Percentiles rank a stretch among this genome's conserved stretches.
Conservation (phyloP, 2,797 vertebrate species). For the Miichthys miiuy region DNA sequence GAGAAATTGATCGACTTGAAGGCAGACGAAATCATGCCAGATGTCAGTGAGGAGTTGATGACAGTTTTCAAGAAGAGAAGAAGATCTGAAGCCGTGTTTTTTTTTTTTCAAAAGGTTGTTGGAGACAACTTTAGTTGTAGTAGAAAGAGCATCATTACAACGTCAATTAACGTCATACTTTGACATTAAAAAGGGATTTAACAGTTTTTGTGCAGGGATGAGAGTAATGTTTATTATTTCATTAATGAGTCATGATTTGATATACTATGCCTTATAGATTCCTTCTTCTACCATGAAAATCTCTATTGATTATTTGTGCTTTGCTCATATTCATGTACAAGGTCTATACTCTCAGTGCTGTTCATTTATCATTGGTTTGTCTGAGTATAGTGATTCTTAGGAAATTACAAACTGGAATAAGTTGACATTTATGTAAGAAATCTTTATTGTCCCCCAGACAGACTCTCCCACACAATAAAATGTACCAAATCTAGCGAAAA, state of each 20-base stretch:
- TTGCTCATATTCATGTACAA: background rate
- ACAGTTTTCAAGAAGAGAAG: background rate
- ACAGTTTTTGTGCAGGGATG: background rate
- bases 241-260: background rate
- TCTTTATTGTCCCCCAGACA: background rate
- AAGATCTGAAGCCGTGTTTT: background rate
- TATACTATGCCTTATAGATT: background rate
- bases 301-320: background rate
- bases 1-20: slow-evolving; percentile 22
- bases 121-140: background rate
- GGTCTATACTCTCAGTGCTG: background rate
- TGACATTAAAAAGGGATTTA: background rate
- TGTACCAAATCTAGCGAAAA: background rate
- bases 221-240: background rate
- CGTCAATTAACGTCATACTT: background rate
- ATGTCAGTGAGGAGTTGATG: slow-evolving; percentile 24
- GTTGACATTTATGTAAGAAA: slow-evolving; percentile 9
- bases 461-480: slow-evolving; percentile 4
- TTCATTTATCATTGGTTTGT: background rate
- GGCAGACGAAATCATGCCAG: slow-evolving; percentile 35
- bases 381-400: background rate
- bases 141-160: background rate
- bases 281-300: background rate
- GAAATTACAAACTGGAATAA: slow-evolving; percentile 13
- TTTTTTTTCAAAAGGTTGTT: background rate